Base-by-base conservation (phyloP, 37 sponge, comb jelly and placozoan genomes). In the Axinella damicornis region DNA sequence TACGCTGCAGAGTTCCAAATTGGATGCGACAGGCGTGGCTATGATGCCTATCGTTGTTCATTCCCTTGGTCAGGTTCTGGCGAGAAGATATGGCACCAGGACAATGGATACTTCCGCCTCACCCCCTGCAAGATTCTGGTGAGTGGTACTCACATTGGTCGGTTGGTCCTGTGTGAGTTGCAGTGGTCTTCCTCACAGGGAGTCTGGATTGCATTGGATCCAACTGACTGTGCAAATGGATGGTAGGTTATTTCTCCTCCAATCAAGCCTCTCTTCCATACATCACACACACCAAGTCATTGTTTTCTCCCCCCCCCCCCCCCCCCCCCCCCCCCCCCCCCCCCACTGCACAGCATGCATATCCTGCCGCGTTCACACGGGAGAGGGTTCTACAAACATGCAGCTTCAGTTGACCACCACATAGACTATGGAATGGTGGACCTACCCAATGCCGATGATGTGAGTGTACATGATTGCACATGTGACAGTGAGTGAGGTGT, bases 31-130 rank as follows among this genome's bases (percentile, higher is more conserved):
- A n/a, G n/a, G n/a, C n/a, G n/a, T n/a, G n/a, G n/a, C n/a, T n/a
- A n/a, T n/a, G n/a, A 46, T 46, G 9, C 9, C 4, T 46, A 12
- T 46, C 46, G 6, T 9, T 46, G 6, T 46, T 46, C 9, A 9
- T 9, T 46, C 9, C 4, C 9, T 9, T 46, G 46, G 55, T 5
- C 59, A 85, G 91, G 91, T 72, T 73, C 85, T 9, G 57, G 38
- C 14, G 86, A 80, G 78, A 90, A 90, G 71, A 79, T 33, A 11
- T 90, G 91, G 91, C 91, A 90, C 72, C 91, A 90, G 75, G 91
- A 90, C 53, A 90, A 90, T 66, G 91, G 82, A 17, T 90, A 90
- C 37, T 90, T 90, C 77, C 68, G 91, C 1, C 86, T 90, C 60
- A 81, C 73, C 24, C 91, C 91, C 4, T 33, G 18, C 46, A 79